Base-by-base conservation (phyloP, 1,140 invertebrate genomes). In the Cyphomyrmex costatus region DNA sequence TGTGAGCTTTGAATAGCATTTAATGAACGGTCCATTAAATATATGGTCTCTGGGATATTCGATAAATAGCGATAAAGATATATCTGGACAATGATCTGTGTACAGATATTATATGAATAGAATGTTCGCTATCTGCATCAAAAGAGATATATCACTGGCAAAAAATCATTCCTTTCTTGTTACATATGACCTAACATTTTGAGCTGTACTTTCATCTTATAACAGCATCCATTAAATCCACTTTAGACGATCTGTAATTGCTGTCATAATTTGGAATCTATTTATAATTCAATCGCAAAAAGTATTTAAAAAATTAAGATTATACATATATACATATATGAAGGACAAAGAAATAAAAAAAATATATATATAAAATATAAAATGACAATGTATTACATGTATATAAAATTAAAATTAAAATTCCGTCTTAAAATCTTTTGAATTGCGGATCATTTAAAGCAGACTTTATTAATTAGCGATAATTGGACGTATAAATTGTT, bases 1-100 rank as follows among this genome's bases (percentile, higher is more conserved):
- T 65, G 19, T 21, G 4, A 61, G 21, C 8, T 42, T 42, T 77
- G 74, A 77, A 77, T 77, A 61, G 74, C 53, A 5, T 46, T 61
- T 77, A 46, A 77, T 30, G 68, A 71, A n/a, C 16, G 33, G 1
- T 60, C 21, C 10, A 36, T 42, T 42, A 42, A 42, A 42, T 42
- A 7, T 42, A 7, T n/a, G 12, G 12, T 56, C n/a, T 12, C 49
- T 12, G 10, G n/a, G 12, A 74, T 56, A 6, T 46, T 77, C 5
- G 51, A 76, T n/a, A 33, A 58, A 74, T 19, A 7, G 27, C 19
- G 49, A 71, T 42, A 30, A 58, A 70, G 24, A 14, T 80, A 70
- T 71, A 70, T 71, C 51, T 68, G 30, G 78, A 12, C 16, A 58
- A 21, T 30, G n/a, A 82, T 82, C 66, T 82, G 16, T 1, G 46